Evolutionary conservation across 1,140 invertebrate species (phyloP).

Genomic region (Luehdorfia chinensis): DNA sequence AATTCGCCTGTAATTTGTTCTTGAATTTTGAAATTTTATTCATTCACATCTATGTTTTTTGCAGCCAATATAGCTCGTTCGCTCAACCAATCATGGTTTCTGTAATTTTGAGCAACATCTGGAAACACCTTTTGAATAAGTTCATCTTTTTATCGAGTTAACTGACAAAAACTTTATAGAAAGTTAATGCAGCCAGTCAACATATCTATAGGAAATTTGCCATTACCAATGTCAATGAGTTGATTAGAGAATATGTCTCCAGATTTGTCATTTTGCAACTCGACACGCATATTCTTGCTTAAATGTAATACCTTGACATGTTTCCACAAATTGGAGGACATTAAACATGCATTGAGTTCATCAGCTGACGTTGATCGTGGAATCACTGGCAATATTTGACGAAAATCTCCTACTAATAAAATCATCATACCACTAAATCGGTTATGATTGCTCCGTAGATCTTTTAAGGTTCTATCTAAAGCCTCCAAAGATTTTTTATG

Average conservation of each 20-base stretch:
- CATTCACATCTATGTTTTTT: conserved; percentile 21
- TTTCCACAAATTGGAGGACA: conserved; percentile 56
- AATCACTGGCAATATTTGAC: conserved; percentile 22
- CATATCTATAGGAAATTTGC: conserved; percentile 41
- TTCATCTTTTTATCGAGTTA: conserved; percentile 38
- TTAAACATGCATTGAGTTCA: conserved; percentile 46
- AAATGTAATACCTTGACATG: conserved; percentile 49
- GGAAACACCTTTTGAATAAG: conserved; percentile 56
- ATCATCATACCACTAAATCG: conserved; percentile 25
- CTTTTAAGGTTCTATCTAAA: conserved; percentile 45
- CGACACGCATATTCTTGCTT: conserved; percentile 57
- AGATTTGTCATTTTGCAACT: conserved; percentile 49
- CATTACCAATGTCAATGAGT: conserved; percentile 52
- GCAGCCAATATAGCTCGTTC: conserved; percentile 29
- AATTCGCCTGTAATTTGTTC: conserved; percentile 22
- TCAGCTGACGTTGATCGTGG: conserved; percentile 55
- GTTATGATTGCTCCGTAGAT: conserved; percentile 31
- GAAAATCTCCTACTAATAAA: conserved; percentile 22
- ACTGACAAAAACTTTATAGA: conserved; percentile 34
- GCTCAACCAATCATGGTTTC: conserved; percentile 26
- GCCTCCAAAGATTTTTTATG: conserved; percentile 54
- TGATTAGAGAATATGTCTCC: conserved; percentile 31
- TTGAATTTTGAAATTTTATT: conserved; percentile 29
- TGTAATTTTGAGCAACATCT: conserved; percentile 52
- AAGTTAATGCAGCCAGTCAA: conserved; percentile 56